Evolutionary conservation across 2,888 invertebrate genomes (phyloP), one percentile per base, ranked within the genome.

Genomic region (Coenonympha glycerion): DNA sequence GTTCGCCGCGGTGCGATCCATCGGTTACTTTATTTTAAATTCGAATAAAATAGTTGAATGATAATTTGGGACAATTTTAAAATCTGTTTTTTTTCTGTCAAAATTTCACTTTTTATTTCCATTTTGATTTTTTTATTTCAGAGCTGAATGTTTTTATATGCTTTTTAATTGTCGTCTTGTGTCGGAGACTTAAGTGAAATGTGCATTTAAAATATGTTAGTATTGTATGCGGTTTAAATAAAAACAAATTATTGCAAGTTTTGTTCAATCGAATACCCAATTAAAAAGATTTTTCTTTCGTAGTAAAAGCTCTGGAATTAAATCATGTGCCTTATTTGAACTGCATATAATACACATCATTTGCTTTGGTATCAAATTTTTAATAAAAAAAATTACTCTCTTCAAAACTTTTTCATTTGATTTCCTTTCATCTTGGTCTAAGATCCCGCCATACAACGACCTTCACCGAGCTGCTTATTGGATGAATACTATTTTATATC

Each of bases 311-410:
- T 37, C 22, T 13, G 22, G n/a, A 46, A 39, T 34, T 15, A 40
- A 26, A 24, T 46, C 31, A 46, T 48, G 52, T 57, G 49, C 61
- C 76, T 76, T 76, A 76, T 82, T 82, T 82, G 79, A 75, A 77
- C 84, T 86, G 82, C 79, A 73, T 76, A 76, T 76, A 76, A 74
- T 41, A 47, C 33, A 73, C 73, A 73, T 73, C 71, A 79, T 81
- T 84, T 84, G 86, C 85, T 86, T 86, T 86, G 73, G 77, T 83
- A 83, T 78, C 77, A 71, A 73, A 63, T 81, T 85, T 85, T 75
- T 76, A 74, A 76, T 71, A 76, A 84, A 80, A 76, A 69, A 70
- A 69, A 66, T n/a, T 77, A 79, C 78, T 76, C 72, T 76, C 76
- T 69, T 61, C 46, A 52, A 62, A 42, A 18, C 24, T 18, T n/a